Base-by-base conservation (phyloP, 1,140 invertebrate species). In the Semibalanus balanoides region DNA sequence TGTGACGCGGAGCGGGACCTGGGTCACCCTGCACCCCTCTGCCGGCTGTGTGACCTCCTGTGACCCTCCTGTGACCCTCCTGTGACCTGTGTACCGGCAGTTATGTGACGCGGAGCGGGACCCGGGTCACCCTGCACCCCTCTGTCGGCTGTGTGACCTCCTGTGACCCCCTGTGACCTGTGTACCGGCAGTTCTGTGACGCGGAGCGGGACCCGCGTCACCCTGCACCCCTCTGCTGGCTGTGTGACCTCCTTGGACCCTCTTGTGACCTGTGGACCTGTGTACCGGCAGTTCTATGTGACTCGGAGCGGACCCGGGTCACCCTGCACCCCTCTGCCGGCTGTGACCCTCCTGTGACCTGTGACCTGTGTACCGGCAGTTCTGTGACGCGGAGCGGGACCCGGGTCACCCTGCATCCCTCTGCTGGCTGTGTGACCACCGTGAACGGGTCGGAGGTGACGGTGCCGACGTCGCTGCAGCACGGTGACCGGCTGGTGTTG, bases 401-500 rank as follows among this genome's bases (percentile, higher is more conserved):
- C 72, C 78, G 78, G 1, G 80, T 85, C 0, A 81, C 77, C 51
- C 80, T 85, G 19, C 81, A 80, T 19, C 83, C 84, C 1, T 79
- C 81, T 30, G 78, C 78, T 43, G 84, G 87, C 76, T 87, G 86
- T 64, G 87, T 88, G 75, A 89, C 88, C 0, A 90, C 86, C 81
- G 85, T 90, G n/a, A 90, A 90, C 83, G 89, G 89, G 14, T 86
- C 89, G 80, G 82, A 88, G 78, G 83, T 87, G 25, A 81, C 81
- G 3, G 77, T 81, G 73, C 76, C 81, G 22, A 81, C 79, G 75
- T 78, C 80, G 30, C 82, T 89, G 0, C 85, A 86, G 76, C 88
- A 90, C 79, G 89, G 88, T 1, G 89, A 90, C 81, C 85, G 89
- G 64, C 82, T 91, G 30, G 87, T 90, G 3, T 86, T 91, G 30